These are phyloP conservation scores for Halyomorpha halys DNA, from an alignment of 1,140 invertebrate species.

Conservation along the genomic window DNA sequence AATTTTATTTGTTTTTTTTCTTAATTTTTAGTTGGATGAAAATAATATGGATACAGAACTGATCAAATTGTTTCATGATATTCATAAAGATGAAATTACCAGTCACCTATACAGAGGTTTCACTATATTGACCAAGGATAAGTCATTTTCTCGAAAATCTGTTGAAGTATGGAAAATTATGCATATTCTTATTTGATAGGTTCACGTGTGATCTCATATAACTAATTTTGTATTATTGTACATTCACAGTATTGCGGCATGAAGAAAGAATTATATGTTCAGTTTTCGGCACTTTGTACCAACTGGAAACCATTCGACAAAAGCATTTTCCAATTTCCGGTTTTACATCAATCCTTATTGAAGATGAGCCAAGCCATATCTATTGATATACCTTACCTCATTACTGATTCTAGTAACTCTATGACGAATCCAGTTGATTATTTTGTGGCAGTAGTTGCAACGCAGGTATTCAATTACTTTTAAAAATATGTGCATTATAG, in stretches of 20 bases:
- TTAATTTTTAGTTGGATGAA: conserved; percentile 28
- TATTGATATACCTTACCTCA: conserved; percentile 65
- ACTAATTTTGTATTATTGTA: neutral
- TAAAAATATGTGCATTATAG: too few relatives aligned
- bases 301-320: conserved; percentile 18
- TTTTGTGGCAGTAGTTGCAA: conserved; percentile 80
- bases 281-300: conserved; percentile 15
- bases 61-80: conserved; percentile 33
- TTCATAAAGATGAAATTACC: conserved; percentile 34
- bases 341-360: conserved; percentile 6
- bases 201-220: neutral
- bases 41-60: conserved; percentile 34
- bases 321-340: conserved; percentile 17
- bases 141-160: neutral
- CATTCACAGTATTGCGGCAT: neutral
- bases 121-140: conserved; percentile 36
- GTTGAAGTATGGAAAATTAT: conserved; percentile 26
- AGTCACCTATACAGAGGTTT: conserved; percentile 42
- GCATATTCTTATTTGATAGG: neutral
- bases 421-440: conserved; percentile 45
- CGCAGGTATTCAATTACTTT: conserved; percentile 46
- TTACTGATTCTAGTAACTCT: conserved; percentile 53
- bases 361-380: conserved; percentile 10
- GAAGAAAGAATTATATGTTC: conserved; percentile 9
- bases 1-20: too few relatives aligned